phyloP scores from a whole-genome alignment of 2,888 invertebrate species.

The Villa cingulata region DNA sequence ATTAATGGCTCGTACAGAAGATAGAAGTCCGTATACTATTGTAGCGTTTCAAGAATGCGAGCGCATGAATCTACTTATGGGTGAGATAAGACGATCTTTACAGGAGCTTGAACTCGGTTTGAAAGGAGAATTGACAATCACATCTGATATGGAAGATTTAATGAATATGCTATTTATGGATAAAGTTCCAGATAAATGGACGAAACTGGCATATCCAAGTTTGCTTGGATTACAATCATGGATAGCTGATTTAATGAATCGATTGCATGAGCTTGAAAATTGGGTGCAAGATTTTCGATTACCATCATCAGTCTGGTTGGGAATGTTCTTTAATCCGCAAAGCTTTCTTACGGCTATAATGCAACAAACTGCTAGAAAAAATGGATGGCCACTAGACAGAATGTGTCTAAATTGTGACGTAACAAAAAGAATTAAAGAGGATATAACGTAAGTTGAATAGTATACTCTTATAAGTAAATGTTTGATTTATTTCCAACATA shows the following conservation, averaged over 20 bases:
- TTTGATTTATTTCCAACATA: too few relatives aligned
- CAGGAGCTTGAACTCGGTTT: conserved; percentile 77
- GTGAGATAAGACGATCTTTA: conserved; percentile 67
- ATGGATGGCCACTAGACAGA: conserved; percentile 91
- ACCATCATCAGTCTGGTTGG: conserved; percentile 82
- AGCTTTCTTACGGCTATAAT: conserved; percentile 93
- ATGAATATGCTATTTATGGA: conserved; percentile 81
- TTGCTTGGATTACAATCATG: conserved; percentile 67
- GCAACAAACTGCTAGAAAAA: conserved; percentile 92
- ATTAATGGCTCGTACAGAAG: conserved; percentile 74
- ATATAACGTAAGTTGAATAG: conserved; percentile 56
- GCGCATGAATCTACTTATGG: conserved; percentile 78
- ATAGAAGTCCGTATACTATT: conserved; percentile 79
- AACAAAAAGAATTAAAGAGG: conserved; percentile 74
- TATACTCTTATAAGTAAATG: too few relatives aligned
- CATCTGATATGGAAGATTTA: conserved; percentile 78
- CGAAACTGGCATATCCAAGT: conserved; percentile 77
- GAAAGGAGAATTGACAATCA: conserved; percentile 88
- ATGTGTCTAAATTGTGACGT: conserved; percentile 94
- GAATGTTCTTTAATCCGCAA: conserved; percentile 93
- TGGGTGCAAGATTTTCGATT: conserved; percentile 85
- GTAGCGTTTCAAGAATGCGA: conserved; percentile 91
- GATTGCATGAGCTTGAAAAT: conserved; percentile 67
- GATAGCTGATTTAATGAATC: conserved; percentile 71
- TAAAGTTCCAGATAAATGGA: conserved; percentile 75